A percentile compares a stretch with the other conserved stretches of the same genome.
Evolutionary conservation across 2,888 invertebrate genomes (phyloP).

Genomic region (Heteromyza rotundicornis): DNA sequence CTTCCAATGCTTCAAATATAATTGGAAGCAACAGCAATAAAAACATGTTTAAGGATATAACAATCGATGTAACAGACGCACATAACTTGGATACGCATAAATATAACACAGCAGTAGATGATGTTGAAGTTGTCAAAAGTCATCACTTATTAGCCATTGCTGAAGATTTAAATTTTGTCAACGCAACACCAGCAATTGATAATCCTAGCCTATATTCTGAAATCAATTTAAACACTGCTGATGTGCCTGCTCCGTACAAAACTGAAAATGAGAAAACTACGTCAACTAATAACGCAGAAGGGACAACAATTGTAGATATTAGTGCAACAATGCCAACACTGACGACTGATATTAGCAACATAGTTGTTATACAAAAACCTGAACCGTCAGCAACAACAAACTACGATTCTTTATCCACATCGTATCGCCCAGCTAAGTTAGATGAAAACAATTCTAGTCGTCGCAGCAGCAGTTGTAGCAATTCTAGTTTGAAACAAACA

Average conservation of each 20-base stretch:
- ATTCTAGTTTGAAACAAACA: conserved; percentile 40
- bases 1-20: too few species aligned
- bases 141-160: conserved; percentile 10
- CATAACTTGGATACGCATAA: not conserved
- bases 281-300: not conserved
- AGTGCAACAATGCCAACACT: not conserved
- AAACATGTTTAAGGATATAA: not conserved
- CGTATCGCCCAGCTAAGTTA: not conserved
- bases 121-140: not conserved
- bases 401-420: too few species aligned
- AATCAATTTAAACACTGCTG: too few species aligned
- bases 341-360: not conserved
- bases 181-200: not conserved
- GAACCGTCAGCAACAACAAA: conserved; percentile 4
- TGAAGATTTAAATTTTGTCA: not conserved
- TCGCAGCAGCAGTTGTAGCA: conserved; percentile 41
- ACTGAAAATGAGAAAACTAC: too few species aligned
- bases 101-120: not conserved
- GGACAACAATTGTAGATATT: not conserved
- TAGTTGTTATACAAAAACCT: not conserved
- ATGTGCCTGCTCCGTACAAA: too few species aligned
- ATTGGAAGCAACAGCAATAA: not conserved
- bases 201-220: too few species aligned
- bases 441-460: conserved; percentile 25
- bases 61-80: conserved; percentile 4